A percentile compares a stretch with the other conserved stretches of the same genome.
These are phyloP conservation scores for Nothobranchius furzeri DNA, from an alignment of 2,113 vertebrate genomes.

Conservation along the genomic window DNA sequence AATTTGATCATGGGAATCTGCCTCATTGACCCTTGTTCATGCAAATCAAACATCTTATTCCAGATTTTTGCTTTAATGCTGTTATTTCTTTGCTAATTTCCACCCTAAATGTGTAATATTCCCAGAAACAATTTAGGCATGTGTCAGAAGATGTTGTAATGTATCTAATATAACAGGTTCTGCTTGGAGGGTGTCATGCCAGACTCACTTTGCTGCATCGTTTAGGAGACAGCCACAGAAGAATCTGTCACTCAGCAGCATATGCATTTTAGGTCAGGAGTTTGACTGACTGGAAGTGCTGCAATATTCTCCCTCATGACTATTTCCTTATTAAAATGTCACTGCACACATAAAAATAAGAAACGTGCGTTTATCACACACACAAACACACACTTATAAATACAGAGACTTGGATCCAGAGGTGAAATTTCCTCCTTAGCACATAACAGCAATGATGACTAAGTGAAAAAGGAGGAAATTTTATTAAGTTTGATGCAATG, in stretches of 20 bases:
- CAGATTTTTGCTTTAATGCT: no score
- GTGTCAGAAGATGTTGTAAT: neutral
- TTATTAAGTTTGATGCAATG: slow-evolving; percentile 39
- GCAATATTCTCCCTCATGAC: slow-evolving; percentile 11
- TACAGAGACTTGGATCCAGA: slow-evolving; percentile 15
- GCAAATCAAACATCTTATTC: no score
- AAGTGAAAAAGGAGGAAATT: slow-evolving; percentile 14
- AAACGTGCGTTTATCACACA: slow-evolving; percentile 7
- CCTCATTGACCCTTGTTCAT: no score
- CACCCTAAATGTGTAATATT: neutral
- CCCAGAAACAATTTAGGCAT: neutral
- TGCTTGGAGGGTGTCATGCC: slow-evolving; percentile 27
- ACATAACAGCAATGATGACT: slow-evolving; percentile 9
- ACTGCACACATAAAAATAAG: slow-evolving; percentile 11
- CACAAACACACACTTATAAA: slow-evolving; percentile 11
- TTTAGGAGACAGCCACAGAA: slow-evolving; percentile 14
- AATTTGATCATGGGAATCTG: no score
- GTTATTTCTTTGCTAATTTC: no score
- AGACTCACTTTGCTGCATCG: slow-evolving; percentile 29
- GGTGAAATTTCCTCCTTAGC: slow-evolving; percentile 24
- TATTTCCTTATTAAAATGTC: slow-evolving; percentile 1
- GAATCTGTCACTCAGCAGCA: slow-evolving; percentile 17
- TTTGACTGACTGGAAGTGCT: slow-evolving; percentile 1
- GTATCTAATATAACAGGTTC: neutral
- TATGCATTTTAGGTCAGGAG: slow-evolving; percentile 22